Evolutionary conservation across 2,888 invertebrate genomes (phyloP), one percentile per base, ranked within the genome.

Genomic region (Helleia helle): DNA sequence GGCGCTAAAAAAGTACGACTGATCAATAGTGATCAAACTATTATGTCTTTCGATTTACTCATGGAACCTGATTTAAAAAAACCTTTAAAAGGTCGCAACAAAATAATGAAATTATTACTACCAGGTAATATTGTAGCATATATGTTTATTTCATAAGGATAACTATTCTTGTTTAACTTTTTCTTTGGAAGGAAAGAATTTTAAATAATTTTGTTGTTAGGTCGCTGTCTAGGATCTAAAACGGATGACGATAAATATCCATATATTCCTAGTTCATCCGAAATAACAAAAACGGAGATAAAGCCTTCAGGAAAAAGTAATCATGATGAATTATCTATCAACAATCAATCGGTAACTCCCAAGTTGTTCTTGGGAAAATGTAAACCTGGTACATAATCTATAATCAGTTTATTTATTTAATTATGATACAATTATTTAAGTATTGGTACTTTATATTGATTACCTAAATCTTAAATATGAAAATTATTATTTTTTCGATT

Each of bases 371-470:
- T 81, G 43, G 77, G 80, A 43, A 74, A 62, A 55, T 80, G 75
- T 48, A 83, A 79, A 59, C 74, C 72, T 63, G 83, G 83, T 71
- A n/a, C n/a, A n/a, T n/a, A 61, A 38, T n/a, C n/a, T n/a, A n/a
- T 25, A 34, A 29, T 14, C 7, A 29, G 17, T 36, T n/a, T 38
- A 24, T 13, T 28, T 5, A 26, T 36, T 11, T 12, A 36, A 25
- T 27, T 27, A 30, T 13, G n/a, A 18, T 13, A 25, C 7, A n/a
- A n/a, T n/a, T n/a, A n/a, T n/a, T 11, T 5, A n/a, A 8, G 1
- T 7, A 15, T 14, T 17, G 3, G 5, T 38, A 1, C 31, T 27
- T 13, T 14, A n/a, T 13, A 37, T 37, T 29, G 13, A 26, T 27
- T 15, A n/a, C n/a, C n/a, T n/a, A n/a, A n/a, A n/a, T n/a, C n/a